phyloP scores from a whole-genome alignment of 2,113 vertebrate genomes.

The Acinonyx jubatus region DNA sequence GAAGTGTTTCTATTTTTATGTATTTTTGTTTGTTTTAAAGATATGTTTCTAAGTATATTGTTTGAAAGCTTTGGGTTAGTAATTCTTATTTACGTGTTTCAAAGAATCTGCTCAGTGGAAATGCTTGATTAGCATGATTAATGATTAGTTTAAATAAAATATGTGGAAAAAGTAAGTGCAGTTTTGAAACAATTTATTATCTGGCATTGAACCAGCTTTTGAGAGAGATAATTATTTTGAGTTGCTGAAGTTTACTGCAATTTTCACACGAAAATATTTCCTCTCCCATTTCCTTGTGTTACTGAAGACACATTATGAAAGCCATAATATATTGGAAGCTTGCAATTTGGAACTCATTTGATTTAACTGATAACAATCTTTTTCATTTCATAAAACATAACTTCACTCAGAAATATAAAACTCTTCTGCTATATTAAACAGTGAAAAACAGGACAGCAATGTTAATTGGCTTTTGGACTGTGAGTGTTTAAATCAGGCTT shows the following conservation, averaged over 20 bases:
- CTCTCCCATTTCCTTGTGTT: background rate
- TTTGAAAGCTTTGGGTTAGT: background rate
- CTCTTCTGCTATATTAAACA: background rate
- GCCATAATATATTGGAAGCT: background rate
- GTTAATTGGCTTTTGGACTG: background rate
- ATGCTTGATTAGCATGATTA: background rate
- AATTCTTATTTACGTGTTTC: background rate
- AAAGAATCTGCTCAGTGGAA: background rate
- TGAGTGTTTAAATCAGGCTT: background rate
- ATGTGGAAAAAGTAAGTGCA: background rate
- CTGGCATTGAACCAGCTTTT: background rate
- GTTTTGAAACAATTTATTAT: constrained; percentile 37
- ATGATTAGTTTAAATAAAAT: constrained; percentile 30
- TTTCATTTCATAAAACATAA: constrained; percentile 56
- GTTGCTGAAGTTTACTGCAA: background rate
- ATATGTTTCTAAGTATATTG: background rate
- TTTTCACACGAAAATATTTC: constrained; percentile 25
- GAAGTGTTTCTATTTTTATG: background rate
- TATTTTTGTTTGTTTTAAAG: background rate
- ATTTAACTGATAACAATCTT: constrained; percentile 52
- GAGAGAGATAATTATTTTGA: constrained; percentile 20
- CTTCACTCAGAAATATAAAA: constrained; percentile 25
- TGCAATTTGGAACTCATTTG: constrained; percentile 50
- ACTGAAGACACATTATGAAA: constrained; percentile 1
- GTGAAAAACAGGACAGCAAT: background rate